Conservation (phyloP, 2,888 invertebrate species). For the Catocala sponsa region DNA sequence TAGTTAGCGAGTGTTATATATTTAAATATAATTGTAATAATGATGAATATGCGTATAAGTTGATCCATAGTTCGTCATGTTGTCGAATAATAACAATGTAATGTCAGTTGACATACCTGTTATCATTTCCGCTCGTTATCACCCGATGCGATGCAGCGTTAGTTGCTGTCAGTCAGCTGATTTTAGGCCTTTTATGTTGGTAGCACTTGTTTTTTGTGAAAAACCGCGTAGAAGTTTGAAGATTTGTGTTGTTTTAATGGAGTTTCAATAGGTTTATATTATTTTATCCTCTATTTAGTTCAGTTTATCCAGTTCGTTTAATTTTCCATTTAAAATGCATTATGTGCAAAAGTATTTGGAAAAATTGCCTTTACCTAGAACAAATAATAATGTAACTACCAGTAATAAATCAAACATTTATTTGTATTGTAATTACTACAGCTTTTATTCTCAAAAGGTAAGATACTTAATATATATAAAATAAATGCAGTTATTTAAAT, state of each 20-base stretch:
- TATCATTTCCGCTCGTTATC: no score
- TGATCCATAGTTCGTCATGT: no score
- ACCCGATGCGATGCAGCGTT: background rate
- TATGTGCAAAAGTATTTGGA: constrained; percentile 82
- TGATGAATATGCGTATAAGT: no score
- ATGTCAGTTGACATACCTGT: no score
- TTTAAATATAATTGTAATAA: no score
- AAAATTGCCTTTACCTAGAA: constrained; percentile 66
- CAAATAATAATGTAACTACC: constrained; percentile 59
- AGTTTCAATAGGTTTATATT: constrained; percentile 39
- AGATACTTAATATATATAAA: constrained; percentile 33
- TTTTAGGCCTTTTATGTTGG: constrained; percentile 74
- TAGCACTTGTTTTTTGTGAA: constrained; percentile 52
- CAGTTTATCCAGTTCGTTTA: constrained; percentile 33
- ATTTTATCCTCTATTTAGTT: constrained; percentile 30
- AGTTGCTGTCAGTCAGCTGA: constrained; percentile 74
- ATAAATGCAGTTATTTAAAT: no score
- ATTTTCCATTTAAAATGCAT: constrained; percentile 68
- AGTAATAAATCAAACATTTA: constrained; percentile 83
- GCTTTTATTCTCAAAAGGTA: constrained; percentile 93
- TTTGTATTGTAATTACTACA: constrained; percentile 91
- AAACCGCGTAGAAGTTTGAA: constrained; percentile 70
- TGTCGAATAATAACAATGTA: no score
- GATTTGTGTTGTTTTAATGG: constrained; percentile 49
- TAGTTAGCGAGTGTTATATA: no score